These are phyloP conservation scores for Lophotriccus pileatus DNA, from an alignment of 2,797 vertebrate genomes.

Conservation along the genomic window DNA sequence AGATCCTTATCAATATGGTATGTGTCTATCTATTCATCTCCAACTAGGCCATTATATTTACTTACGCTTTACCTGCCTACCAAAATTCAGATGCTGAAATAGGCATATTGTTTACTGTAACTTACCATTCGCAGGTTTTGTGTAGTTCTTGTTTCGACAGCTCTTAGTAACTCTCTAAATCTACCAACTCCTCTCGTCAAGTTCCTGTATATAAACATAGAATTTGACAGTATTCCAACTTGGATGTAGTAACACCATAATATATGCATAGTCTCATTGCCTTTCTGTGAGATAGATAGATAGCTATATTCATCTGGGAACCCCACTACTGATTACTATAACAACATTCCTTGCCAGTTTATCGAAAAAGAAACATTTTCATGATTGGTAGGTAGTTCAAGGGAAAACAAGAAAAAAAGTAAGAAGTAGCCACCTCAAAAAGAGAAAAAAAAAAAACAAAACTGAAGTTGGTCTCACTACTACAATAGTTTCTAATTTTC, in stretches of 20 bases:
- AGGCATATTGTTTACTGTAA: neutral
- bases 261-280: neutral
- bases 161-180: slow-evolving; percentile 95
- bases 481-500: neutral
- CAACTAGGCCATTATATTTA: neutral
- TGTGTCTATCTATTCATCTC: neutral
- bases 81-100: neutral
- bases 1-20: neutral
- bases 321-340: neutral
- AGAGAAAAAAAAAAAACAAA: neutral
- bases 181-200: slow-evolving; percentile 93
- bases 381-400: neutral
- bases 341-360: neutral
- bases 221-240: slow-evolving; percentile 68
- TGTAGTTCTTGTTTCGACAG: slow-evolving; percentile 95
- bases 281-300: neutral
- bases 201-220: slow-evolving; percentile 82
- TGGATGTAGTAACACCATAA: slow-evolving; percentile 1
- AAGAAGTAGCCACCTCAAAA: neutral
- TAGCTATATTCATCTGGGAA: neutral
- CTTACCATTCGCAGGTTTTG: slow-evolving; percentile 98
- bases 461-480: neutral
- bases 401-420: neutral
- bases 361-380: neutral
- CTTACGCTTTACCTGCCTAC: neutral